phyloP scores from a whole-genome alignment of 2,888 invertebrate species.

The Uloborus plumipes region DNA sequence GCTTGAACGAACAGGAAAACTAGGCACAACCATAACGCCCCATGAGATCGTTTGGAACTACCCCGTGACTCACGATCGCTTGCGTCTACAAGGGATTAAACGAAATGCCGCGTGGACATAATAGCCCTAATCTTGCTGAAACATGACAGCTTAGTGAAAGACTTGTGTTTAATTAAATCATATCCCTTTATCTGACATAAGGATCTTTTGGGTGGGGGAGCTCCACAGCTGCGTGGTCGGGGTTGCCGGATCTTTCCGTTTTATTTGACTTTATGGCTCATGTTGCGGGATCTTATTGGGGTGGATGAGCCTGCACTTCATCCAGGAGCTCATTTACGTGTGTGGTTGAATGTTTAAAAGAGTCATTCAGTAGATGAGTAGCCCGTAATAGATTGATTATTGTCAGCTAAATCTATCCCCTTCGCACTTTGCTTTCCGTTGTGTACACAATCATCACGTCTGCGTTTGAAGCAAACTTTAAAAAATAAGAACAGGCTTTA shows the following conservation, averaged over 20 bases:
- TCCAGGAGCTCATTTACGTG: conserved; percentile 8
- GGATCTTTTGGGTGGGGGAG: conserved; percentile 29
- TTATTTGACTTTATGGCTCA: conserved; percentile 30
- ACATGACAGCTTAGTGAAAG: conserved; percentile 58
- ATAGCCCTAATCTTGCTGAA: conserved; percentile 44
- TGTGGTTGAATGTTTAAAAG: not conserved
- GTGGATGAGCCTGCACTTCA: conserved; percentile 4
- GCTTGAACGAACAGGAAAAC: no score
- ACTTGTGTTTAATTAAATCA: conserved; percentile 60
- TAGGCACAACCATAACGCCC: no score
- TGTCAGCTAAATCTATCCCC: not conserved
- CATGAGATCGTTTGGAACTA: no score
- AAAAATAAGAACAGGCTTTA: no score
- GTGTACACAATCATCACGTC: not conserved
- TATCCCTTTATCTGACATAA: conserved; percentile 36
- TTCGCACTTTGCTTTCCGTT: conserved; percentile 4
- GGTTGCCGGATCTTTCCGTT: not conserved
- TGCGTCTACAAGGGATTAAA: conserved; percentile 32
- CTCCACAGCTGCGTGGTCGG: conserved; percentile 2
- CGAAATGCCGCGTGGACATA: conserved; percentile 42
- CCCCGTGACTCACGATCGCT: conserved; percentile 26
- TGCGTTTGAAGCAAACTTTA: no score
- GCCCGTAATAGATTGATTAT: no score
- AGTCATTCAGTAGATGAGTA: not conserved
- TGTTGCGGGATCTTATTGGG: conserved; percentile 9